Evolutionary conservation across 2,113 vertebrate genomes (phyloP).

Genomic region (Centropus unirufus): DNA sequence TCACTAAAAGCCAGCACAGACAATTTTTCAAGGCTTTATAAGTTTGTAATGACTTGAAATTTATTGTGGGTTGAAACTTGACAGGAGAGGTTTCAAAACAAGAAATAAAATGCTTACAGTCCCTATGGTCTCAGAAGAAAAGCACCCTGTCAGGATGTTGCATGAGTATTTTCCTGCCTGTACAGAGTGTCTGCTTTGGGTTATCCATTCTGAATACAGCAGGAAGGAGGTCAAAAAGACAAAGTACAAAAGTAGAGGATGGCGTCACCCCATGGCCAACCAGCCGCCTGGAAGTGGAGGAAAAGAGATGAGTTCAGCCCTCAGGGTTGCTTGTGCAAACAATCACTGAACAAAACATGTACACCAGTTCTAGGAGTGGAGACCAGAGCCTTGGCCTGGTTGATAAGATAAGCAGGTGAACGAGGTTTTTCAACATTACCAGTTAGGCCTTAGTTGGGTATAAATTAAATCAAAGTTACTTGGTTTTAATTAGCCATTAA

Average conservation of each 20-base stretch:
- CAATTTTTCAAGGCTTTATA: not conserved
- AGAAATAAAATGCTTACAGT: not conserved
- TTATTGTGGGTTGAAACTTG: not conserved
- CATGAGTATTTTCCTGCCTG: not conserved
- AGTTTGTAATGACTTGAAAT: not conserved
- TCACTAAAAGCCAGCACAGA: not conserved
- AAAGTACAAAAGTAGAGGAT: not conserved
- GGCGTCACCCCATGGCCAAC: not conserved
- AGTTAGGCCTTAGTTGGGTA: not conserved
- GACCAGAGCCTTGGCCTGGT: not conserved
- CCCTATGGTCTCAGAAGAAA: not conserved
- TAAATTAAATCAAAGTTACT: not conserved
- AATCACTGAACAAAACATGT: not conserved
- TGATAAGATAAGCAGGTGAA: not conserved
- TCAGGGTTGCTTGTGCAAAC: not conserved
- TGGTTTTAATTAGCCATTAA: not conserved
- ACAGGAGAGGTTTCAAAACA: not conserved
- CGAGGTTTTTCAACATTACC: not conserved
- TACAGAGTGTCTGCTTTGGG: accelerated
- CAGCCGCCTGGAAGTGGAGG: accelerated
- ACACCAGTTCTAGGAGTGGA: not conserved
- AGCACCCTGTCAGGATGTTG: not conserved
- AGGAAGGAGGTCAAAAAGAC: not conserved
- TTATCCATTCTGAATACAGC: not conserved
- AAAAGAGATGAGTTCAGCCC: not conserved